Evolutionary conservation across 1,140 invertebrate species (phyloP), one percentile per base, ranked within the genome.

Genomic region (Stegodyphus dumicola): DNA sequence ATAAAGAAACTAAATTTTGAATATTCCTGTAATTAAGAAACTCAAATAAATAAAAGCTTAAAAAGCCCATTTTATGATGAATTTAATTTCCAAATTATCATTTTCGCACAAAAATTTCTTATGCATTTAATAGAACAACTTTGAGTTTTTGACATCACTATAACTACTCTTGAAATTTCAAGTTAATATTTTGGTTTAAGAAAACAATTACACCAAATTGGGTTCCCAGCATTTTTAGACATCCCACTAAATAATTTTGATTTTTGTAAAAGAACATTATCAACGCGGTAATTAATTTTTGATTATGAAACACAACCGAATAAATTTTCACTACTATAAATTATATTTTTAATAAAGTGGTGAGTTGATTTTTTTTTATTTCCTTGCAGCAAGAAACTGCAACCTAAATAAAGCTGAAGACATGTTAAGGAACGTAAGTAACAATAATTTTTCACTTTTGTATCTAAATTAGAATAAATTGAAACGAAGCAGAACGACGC

Each of bases 361-460:
- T 60, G 9, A 15, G 9, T 2, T 60, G 9, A 60, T 2, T 9
- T 60, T 2, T 9, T 60, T 15, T 9, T 60, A 11, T 69, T 9
- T 69, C 13, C 0, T 83, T 74, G 7, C 71, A 83, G 79, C 79
- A 51, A 17, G 79, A 11, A 18, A 83, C 17, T 64, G 48, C 15
- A 73, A 83, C 65, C 69, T 83, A 33, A 74, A 66, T 13, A 83
- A 83, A 74, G 79, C 79, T 11, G 79, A 83, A 83, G 71, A 73
- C 15, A 83, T 83, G 79, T 54, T 83, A 6, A 73, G 71, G 74
- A 83, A 83, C 54, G 79, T 83, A 74, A 83, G 79, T 83, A 11
- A 60, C 56, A 15, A 9, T 60, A 13, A 10, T 13, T 17, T 13
- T n/a, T n/a, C 17, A 13, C 10, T 69, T 17, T 13, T 69, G 17